Conservation (phyloP, 92 coral and sea anemone species). For the Porites divaricata region DNA sequence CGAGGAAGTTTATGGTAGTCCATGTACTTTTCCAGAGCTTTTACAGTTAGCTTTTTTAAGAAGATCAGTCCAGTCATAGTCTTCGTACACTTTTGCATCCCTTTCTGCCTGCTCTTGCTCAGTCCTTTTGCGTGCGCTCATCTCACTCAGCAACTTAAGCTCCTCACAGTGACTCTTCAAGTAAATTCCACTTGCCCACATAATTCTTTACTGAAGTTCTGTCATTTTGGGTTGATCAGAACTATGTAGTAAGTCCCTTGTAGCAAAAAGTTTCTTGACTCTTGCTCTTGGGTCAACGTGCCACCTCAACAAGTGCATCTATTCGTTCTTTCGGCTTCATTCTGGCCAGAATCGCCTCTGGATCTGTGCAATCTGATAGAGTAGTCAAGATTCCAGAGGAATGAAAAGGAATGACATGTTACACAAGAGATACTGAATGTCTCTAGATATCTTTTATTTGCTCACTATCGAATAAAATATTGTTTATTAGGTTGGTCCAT, state of each 20-base stretch:
- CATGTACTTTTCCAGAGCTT: constrained; percentile 46
- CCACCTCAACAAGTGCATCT: no score
- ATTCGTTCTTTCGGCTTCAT: no score
- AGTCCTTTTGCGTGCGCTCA: constrained; percentile 42
- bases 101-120: constrained; percentile 43
- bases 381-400: no score
- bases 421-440: constrained; percentile 1
- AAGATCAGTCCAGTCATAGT: constrained; percentile 49
- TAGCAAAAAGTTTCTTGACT: constrained; percentile 42
- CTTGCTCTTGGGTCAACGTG: constrained; percentile 37
- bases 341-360: constrained; percentile 9
- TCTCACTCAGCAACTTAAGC: constrained; percentile 51
- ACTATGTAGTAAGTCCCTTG: constrained; percentile 28
- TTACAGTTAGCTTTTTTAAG: constrained; percentile 46
- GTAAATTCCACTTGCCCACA: constrained; percentile 39
- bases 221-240: constrained; percentile 24
- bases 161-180: constrained; percentile 45
- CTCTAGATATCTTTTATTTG: constrained; percentile 8
- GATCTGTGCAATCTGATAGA: no score
- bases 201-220: constrained; percentile 40
- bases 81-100: constrained; percentile 48
- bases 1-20: constrained; percentile 25
- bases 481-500: constrained; percentile 84
- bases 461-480: no score
- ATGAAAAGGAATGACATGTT: not conserved